Conservation (phyloP, 2,797 vertebrate genomes). For the Anguilla pacifica region DNA sequence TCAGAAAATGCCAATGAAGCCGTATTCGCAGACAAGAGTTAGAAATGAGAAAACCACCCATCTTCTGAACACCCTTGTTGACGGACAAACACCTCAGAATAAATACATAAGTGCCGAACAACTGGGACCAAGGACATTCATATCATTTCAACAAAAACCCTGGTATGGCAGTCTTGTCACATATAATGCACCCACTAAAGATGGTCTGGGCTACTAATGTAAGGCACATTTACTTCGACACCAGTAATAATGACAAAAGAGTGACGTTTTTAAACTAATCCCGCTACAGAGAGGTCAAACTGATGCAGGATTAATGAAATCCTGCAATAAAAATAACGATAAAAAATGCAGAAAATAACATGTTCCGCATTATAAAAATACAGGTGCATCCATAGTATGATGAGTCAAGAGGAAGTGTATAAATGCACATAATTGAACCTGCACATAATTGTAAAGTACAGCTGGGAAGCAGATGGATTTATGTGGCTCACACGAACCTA, state of each 20-base stretch:
- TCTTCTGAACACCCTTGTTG: background rate
- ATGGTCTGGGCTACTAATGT: too few relatives aligned
- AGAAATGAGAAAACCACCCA: background rate
- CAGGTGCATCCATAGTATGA: background rate
- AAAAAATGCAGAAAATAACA: too few relatives aligned
- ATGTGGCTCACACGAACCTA: background rate
- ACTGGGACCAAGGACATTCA: background rate
- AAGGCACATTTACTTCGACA: background rate
- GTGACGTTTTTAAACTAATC: background rate
- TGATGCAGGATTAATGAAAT: too few relatives aligned
- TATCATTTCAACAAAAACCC: too few relatives aligned
- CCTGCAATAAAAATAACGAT: too few relatives aligned
- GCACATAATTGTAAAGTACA: background rate
- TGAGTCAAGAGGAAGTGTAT: background rate
- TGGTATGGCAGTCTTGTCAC: too few relatives aligned
- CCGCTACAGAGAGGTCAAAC: background rate
- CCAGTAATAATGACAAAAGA: background rate
- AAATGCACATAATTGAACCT: too few relatives aligned
- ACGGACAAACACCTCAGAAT: background rate
- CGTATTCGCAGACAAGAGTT: background rate
- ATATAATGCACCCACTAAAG: too few relatives aligned
- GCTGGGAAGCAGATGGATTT: background rate
- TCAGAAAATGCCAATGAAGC: background rate
- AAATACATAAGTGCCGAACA: background rate
- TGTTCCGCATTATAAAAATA: too few relatives aligned